Evolutionary conservation across 2,888 invertebrate species (phyloP), one percentile per base, ranked within the genome.

Genomic region (Trachelus troglodyta): DNA sequence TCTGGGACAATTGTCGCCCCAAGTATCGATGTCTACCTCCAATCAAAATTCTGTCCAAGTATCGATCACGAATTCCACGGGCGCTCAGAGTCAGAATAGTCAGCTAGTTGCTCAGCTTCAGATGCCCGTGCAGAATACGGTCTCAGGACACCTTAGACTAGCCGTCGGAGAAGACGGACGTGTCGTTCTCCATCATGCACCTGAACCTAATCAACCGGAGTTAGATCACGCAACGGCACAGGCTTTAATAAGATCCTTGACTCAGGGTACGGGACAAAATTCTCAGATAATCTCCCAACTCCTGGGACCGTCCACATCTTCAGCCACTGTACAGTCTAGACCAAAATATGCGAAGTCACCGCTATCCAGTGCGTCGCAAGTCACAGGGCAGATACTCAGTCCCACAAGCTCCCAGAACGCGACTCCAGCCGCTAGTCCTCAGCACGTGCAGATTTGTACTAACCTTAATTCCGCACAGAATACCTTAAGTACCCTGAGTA

Each of bases 121-220:
- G 34, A 92, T 91, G 85, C 91, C 91, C 74, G 87, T 90, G 37
- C 91, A 90, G 80, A 91, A 90, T 81, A 79, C 91, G 30, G 88
- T 92, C 78, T 88, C 90, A 30, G 95, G 95, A 1, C 94, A 94
- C 77, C 92, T 95, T 79, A 94, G 94, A 79, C 90, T 95, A 77
- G 94, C 95, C 0, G 92, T 95, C 75, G 94, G 94, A 1, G 95
- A 95, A 88, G 95, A 95, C 84, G 95, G 95, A 12, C 92, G 94
- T 34, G 92, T 95, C 73, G 93, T 95, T 71, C 89, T 95, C 76
- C 94, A 95, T 73, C 95, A 95, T 84, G 94, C 94, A 82, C 94
- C 94, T 4, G 91, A 91, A 71, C 87, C 91, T 2, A 91, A 91
- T 87, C 91, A 91, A 73, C 90, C 91, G 0, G 91, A 91, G 80